phyloP scores from a whole-genome alignment of 2,797 vertebrate genomes.

The Mus caroli region DNA sequence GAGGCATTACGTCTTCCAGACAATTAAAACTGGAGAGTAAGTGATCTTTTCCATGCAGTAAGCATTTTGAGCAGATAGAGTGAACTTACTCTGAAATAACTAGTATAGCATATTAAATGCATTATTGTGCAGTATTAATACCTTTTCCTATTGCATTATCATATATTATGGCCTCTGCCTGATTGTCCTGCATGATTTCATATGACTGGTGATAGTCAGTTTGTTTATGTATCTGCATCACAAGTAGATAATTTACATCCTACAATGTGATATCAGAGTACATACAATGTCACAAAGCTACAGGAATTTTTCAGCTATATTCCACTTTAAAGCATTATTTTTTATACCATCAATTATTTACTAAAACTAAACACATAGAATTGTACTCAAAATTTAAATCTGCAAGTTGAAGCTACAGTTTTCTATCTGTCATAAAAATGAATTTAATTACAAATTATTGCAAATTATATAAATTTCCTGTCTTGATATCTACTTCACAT shows the following conservation, averaged over 20 bases:
- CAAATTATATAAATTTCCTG: neutral
- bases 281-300: neutral
- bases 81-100: neutral
- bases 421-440: neutral
- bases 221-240: neutral
- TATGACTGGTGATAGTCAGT: accelerated
- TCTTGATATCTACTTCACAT: neutral
- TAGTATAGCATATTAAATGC: neutral
- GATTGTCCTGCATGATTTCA: neutral
- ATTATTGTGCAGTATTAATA: neutral
- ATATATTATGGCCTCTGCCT: neutral
- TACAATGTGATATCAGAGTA: neutral
- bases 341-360: neutral
- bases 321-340: neutral
- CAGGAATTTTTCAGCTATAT: neutral
- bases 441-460: neutral
- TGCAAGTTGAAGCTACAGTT: neutral
- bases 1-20: neutral
- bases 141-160: neutral
- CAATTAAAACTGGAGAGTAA: neutral
- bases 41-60: neutral
- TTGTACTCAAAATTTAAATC: neutral
- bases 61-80: neutral
- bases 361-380: neutral
- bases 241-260: neutral